These are phyloP conservation scores for Sciurus niger DNA, from an alignment of 2,113 vertebrate genomes.

Conservation along the genomic window DNA sequence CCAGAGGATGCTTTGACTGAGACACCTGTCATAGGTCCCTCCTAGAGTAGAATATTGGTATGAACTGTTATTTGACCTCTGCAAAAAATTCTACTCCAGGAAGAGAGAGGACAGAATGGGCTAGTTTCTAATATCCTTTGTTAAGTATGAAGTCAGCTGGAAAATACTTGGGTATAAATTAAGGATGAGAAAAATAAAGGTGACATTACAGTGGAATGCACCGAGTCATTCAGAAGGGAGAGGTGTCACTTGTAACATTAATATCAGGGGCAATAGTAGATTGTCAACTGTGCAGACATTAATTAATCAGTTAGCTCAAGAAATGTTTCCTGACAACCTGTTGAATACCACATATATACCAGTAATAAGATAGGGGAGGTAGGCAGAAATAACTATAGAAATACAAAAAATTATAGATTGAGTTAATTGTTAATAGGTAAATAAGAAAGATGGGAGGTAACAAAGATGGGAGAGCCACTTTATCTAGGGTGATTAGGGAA, in stretches of 20 bases:
- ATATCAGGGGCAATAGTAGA: background rate
- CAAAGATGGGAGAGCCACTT: background rate
- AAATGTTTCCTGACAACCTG: conserved; percentile 17
- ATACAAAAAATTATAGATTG: background rate
- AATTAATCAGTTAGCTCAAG: background rate
- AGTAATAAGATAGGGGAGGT: background rate
- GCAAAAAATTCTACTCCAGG: conserved; percentile 30
- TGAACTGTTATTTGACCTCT: background rate
- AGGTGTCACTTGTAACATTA: background rate
- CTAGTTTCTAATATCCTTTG: conserved; percentile 46
- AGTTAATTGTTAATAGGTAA: background rate
- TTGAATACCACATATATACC: background rate
- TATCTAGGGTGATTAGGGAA: background rate
- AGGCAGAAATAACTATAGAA: background rate
- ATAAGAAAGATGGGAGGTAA: too few species aligned
- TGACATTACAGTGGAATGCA: background rate
- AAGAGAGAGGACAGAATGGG: conserved; percentile 10
- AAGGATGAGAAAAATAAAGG: background rate
- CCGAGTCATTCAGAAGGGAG: background rate
- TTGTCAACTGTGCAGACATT: background rate
- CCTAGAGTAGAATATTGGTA: background rate
- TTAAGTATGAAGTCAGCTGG: conserved; percentile 33
- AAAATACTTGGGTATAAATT: background rate
- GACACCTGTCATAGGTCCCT: background rate
- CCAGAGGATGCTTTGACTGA: background rate